These are phyloP conservation scores for Drosophila elegans DNA, from an alignment of 1,140 invertebrate species.

Conservation along the genomic window DNA sequence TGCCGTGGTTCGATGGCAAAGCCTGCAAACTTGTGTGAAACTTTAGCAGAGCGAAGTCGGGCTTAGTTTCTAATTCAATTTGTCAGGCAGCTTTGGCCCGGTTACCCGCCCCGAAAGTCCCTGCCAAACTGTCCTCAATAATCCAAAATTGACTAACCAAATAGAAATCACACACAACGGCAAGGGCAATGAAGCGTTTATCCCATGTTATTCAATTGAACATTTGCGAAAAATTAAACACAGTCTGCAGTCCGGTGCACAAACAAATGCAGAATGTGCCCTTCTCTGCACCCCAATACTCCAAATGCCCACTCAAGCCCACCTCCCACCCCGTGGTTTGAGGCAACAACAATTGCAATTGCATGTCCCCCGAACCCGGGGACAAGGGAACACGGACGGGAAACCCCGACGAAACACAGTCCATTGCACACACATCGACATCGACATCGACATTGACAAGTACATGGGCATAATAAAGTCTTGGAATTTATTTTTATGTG, in stretches of 20 bases:
- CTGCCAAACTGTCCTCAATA: slow-evolving; percentile 38
- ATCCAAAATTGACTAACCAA: slow-evolving; percentile 28
- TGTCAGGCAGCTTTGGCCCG: slow-evolving; percentile 29
- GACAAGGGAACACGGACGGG: not conserved
- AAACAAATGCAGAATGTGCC: slow-evolving; percentile 58
- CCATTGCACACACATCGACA: slow-evolving; percentile 76
- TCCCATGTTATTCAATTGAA: slow-evolving; percentile 72
- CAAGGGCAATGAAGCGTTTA: slow-evolving; percentile 62
- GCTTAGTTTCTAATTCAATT: slow-evolving; percentile 51
- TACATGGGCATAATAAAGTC: slow-evolving; percentile 82
- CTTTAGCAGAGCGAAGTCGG: slow-evolving; percentile 29
- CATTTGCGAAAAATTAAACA: slow-evolving; percentile 78
- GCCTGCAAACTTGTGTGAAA: slow-evolving; percentile 29
- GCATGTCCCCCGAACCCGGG: slow-evolving; percentile 26
- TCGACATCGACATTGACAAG: slow-evolving; percentile 70
- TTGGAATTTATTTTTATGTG: slow-evolving; percentile 83
- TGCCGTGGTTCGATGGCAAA: not conserved
- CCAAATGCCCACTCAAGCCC: not conserved
- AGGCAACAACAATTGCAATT: slow-evolving; percentile 59
- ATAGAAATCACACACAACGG: slow-evolving; percentile 45
- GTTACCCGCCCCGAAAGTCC: slow-evolving; percentile 13
- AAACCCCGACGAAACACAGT: slow-evolving; percentile 50
- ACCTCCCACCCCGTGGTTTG: not conserved
- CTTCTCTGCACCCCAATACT: not conserved
- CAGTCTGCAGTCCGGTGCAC: slow-evolving; percentile 30